Evolutionary conservation across 1,140 invertebrate genomes (phyloP).

Genomic region (Chlorops oryzae): DNA sequence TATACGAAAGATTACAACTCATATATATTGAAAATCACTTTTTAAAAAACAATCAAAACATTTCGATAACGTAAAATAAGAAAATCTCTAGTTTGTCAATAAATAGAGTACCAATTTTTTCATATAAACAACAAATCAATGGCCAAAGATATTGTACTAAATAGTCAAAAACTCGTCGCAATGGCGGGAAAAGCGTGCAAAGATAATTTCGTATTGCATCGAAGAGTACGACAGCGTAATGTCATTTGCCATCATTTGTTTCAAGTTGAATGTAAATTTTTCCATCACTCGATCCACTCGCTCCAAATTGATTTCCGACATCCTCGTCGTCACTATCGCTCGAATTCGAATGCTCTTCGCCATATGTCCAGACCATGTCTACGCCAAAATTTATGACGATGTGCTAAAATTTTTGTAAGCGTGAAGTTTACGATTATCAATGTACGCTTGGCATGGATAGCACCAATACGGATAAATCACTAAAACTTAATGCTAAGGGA

Average conservation of each 20-base stretch:
- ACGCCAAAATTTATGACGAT: constrained; percentile 67
- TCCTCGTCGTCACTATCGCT: constrained; percentile 16
- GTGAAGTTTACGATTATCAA: constrained; percentile 67
- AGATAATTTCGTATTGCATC: constrained; percentile 33
- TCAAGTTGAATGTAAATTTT: constrained; percentile 18
- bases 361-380: constrained; percentile 55
- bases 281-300: neutral
- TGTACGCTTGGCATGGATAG: constrained; percentile 73
- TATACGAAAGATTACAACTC: too few relatives aligned
- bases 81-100: constrained; percentile 27
- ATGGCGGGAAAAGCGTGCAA: constrained; percentile 35
- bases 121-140: constrained; percentile 37
- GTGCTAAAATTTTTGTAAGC: constrained; percentile 64
- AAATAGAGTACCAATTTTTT: constrained; percentile 39
- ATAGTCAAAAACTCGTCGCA: constrained; percentile 33
- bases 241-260: constrained; percentile 38
- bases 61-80: too few relatives aligned
- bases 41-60: too few relatives aligned
- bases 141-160: constrained; percentile 37
- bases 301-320: neutral
- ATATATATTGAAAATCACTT: too few relatives aligned
- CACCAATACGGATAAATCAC: constrained; percentile 87
- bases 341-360: constrained; percentile 4
- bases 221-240: constrained; percentile 27
- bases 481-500: constrained; percentile 68